phyloP scores from a whole-genome alignment of 2,888 invertebrate species.

The Operophtera brumata region DNA sequence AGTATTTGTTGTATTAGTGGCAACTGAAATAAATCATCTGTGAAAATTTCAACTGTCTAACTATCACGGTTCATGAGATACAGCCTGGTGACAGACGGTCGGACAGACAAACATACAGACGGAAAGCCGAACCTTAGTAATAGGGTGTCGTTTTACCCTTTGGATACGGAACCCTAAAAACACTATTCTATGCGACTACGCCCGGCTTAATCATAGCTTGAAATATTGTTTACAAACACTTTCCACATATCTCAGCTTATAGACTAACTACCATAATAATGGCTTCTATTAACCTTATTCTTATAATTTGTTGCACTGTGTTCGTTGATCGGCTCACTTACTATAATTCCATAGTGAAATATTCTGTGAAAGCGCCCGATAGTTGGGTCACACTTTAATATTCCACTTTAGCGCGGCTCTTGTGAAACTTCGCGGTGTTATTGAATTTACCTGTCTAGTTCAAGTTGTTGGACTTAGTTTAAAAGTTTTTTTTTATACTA shows the following conservation, averaged over 20 bases:
- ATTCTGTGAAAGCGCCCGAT: neutral
- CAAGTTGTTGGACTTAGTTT: neutral
- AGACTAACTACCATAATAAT: neutral
- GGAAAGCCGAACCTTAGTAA: too few species aligned
- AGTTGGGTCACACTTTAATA: neutral
- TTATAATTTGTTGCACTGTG: neutral
- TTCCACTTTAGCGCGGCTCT: neutral
- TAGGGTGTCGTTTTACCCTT: too few species aligned
- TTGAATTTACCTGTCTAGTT: neutral
- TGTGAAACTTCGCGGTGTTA: neutral
- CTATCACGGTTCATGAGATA: too few species aligned
- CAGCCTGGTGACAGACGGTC: too few species aligned
- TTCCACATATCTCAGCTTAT: neutral
- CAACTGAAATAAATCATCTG: too few species aligned
- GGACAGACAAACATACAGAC: too few species aligned
- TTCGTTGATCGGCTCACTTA: slow-evolving; percentile 1
- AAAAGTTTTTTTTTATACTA: too few species aligned
- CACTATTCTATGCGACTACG: neutral
- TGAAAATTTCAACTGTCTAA: too few species aligned
- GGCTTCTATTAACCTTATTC: neutral
- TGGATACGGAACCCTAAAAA: too few species aligned
- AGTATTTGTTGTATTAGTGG: too few species aligned
- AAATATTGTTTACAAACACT: neutral
- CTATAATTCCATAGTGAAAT: neutral
- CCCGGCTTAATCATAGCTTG: neutral